Evolutionary conservation across 2,797 vertebrate species (phyloP).

Genomic region (Syndactyla subalaris): DNA sequence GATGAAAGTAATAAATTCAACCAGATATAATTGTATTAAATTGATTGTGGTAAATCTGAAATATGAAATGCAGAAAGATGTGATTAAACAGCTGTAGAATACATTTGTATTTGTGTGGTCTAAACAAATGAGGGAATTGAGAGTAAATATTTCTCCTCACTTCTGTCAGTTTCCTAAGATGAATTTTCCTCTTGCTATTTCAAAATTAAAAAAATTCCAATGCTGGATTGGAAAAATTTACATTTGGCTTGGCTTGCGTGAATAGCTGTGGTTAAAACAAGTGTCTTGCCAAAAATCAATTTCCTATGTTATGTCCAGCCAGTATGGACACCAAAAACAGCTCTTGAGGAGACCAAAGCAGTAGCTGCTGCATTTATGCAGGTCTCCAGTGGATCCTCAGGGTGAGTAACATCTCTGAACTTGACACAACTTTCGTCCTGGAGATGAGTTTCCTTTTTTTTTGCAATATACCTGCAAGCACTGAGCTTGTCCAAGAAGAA

Average conservation of each 20-base stretch:
- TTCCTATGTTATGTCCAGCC: slow-evolving; percentile 16
- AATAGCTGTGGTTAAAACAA: slow-evolving; percentile 22
- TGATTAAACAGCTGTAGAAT: slow-evolving; percentile 2
- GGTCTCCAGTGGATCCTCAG: background rate
- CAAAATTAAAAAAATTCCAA: slow-evolving; percentile 39
- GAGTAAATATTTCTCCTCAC: slow-evolving; percentile 24
- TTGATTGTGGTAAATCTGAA: background rate
- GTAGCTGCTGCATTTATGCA: background rate
- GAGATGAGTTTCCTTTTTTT: background rate
- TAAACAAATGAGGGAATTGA: slow-evolving; percentile 6
- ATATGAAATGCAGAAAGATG: background rate
- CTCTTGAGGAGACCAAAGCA: slow-evolving; percentile 13
- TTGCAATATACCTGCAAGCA: background rate
- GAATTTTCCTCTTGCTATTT: slow-evolving; percentile 42
- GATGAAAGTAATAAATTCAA: background rate
- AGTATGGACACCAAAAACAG: slow-evolving; percentile 1
- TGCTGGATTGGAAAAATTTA: slow-evolving; percentile 56
- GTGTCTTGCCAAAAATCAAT: slow-evolving; percentile 45
- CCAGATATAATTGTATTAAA: background rate
- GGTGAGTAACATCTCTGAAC: background rate
- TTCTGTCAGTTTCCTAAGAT: background rate
- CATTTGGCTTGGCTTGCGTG: background rate
- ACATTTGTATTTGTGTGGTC: slow-evolving; percentile 26
- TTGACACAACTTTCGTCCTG: background rate
- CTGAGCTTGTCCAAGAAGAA: background rate